phyloP scores from a whole-genome alignment of 2,113 vertebrate genomes.

The Pipa parva region DNA sequence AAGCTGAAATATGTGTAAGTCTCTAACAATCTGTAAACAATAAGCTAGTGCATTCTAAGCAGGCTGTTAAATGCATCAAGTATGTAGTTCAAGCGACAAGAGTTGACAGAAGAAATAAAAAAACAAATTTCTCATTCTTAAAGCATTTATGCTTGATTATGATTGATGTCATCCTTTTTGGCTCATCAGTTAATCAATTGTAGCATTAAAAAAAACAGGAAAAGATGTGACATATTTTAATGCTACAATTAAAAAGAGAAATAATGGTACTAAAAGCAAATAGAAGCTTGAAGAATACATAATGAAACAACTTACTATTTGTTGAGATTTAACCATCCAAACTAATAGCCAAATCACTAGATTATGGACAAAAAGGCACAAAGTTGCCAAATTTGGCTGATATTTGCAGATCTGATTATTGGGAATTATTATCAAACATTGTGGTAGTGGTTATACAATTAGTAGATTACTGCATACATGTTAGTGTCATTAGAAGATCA shows the following conservation, averaged over 20 bases:
- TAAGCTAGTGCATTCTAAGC: not conserved
- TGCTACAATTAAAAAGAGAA: conserved; percentile 13
- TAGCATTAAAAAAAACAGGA: not conserved
- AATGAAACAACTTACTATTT: not conserved
- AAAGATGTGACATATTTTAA: not conserved
- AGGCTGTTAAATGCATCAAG: not conserved
- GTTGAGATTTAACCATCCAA: too few relatives aligned
- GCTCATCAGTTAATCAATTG: conserved; percentile 26
- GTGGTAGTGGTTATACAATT: too few relatives aligned
- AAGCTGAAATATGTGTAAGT: not conserved
- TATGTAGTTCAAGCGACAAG: not conserved
- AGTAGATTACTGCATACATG: not conserved
- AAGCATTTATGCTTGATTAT: conserved; percentile 24
- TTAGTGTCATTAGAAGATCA: too few relatives aligned
- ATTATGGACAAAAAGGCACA: too few relatives aligned
- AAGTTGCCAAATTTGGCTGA: too few relatives aligned
- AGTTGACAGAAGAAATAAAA: conserved; percentile 3
- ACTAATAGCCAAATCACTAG: too few relatives aligned
- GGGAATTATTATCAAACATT: too few relatives aligned
- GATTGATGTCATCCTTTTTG: conserved; percentile 26
- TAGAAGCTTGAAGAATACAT: not conserved
- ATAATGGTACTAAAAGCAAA: conserved; percentile 3
- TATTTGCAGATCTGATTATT: too few relatives aligned
- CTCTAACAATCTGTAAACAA: conserved; percentile 1
- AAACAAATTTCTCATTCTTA: conserved; percentile 2